phyloP scores from a whole-genome alignment of 1,140 invertebrate genomes.

The Zaprionus tsacasi region DNA sequence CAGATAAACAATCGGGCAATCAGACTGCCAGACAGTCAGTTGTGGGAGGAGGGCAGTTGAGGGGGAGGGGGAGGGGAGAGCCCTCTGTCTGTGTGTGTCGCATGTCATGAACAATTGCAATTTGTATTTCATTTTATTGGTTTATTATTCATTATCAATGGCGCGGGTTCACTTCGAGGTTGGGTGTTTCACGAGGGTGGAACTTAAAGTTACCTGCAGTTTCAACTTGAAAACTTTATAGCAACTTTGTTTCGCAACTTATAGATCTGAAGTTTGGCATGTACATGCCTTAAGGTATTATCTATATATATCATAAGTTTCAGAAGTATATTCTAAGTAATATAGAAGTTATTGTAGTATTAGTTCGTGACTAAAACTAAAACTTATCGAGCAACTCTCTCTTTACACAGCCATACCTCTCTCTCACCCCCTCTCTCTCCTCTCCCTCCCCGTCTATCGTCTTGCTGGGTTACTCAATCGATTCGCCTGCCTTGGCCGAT shows the following conservation, averaged over 20 bases:
- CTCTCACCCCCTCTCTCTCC: too few relatives aligned
- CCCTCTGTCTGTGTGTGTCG: conserved; percentile 42
- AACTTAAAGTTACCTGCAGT: conserved; percentile 35
- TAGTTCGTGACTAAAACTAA: not conserved
- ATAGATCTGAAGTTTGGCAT: too few relatives aligned
- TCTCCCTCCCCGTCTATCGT: too few relatives aligned
- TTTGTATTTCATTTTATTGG: conserved; percentile 76
- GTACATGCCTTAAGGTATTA: too few relatives aligned
- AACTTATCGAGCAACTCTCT: not conserved
- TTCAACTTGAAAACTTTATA: conserved; percentile 14
- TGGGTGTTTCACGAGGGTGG: conserved; percentile 27
- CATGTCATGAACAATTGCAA: conserved; percentile 71
- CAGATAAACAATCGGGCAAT: conserved; percentile 11
- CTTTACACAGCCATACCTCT: too few relatives aligned
- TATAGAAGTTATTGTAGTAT: too few relatives aligned
- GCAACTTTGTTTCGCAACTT: too few relatives aligned
- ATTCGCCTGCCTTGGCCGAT: conserved; percentile 39
- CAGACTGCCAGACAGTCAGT: not conserved
- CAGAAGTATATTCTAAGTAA: too few relatives aligned
- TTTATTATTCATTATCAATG: conserved; percentile 61
- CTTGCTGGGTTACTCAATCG: conserved; percentile 41
- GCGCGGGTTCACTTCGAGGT: not conserved
- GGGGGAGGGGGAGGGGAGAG: not conserved
- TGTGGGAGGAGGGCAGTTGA: too few relatives aligned
- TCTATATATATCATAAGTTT: too few relatives aligned